These are phyloP conservation scores for Dromiciops gliroides DNA, from an alignment of 2,113 vertebrate genomes.

Conservation along the genomic window DNA sequence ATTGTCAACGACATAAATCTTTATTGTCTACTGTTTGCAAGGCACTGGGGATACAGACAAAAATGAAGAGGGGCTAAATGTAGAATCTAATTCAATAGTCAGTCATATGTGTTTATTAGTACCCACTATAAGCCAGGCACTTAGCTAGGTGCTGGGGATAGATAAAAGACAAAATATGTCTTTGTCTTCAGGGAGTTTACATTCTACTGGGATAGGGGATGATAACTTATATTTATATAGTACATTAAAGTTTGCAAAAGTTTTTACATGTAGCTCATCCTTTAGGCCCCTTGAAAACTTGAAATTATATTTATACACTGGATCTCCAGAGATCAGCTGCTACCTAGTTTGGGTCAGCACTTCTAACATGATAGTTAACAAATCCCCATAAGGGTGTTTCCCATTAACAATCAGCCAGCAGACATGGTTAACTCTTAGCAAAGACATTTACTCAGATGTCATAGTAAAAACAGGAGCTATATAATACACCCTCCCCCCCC, in stretches of 20 bases:
- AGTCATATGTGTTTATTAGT: background rate
- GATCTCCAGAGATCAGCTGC: background rate
- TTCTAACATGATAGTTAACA: background rate
- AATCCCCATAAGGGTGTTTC: background rate
- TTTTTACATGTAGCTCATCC: too few species aligned
- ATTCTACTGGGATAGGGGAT: background rate
- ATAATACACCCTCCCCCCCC: background rate
- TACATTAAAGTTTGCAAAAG: background rate
- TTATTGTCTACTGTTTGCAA: background rate
- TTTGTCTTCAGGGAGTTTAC: background rate
- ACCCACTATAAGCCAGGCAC: background rate
- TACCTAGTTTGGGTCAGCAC: background rate
- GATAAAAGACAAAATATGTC: background rate
- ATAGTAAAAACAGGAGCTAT: background rate
- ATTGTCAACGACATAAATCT: background rate
- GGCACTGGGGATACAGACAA: background rate
- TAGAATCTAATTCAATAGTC: background rate
- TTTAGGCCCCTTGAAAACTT: background rate
- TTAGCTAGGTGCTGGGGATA: background rate
- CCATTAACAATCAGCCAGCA: background rate
- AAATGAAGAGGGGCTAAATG: background rate
- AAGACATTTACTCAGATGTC: background rate
- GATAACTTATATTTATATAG: background rate
- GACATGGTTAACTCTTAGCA: background rate
- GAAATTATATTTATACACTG: background rate